Evolutionary conservation across 2,797 vertebrate species (phyloP).

Genomic region (Xenopus petersii): DNA sequence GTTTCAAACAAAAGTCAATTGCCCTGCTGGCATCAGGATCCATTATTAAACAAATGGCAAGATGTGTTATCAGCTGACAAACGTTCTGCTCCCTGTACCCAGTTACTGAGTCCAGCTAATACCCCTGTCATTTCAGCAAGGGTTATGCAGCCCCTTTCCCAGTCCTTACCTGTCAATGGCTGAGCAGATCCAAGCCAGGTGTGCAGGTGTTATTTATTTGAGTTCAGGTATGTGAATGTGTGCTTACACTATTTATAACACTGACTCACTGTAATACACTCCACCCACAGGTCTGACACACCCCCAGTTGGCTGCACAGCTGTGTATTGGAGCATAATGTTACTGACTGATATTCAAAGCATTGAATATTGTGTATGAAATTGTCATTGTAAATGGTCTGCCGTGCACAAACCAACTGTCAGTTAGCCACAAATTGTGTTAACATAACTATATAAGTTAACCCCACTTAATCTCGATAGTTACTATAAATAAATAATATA

Average conservation of each 20-base stretch:
- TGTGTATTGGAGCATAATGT: background rate
- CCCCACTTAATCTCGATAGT: too few relatives aligned
- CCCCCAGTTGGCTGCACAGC: conserved; percentile 10
- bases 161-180: conserved; percentile 36
- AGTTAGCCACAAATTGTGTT: too few relatives aligned
- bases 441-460: too few relatives aligned
- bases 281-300: conserved; percentile 33
- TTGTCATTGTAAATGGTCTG: too few relatives aligned
- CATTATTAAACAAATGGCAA: background rate
- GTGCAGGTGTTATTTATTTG: conserved; percentile 23
- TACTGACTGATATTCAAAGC: background rate
- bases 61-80: background rate
- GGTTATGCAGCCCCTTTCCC: background rate
- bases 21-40: background rate
- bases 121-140: background rate
- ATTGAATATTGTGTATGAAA: background rate
- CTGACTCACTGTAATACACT: conserved; percentile 40
- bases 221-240: conserved; percentile 35
- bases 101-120: background rate
- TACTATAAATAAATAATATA: too few relatives aligned
- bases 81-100: background rate
- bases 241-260: conserved; percentile 23
- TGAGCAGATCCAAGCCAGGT: conserved; percentile 37
- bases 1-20: background rate
- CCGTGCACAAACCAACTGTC: too few relatives aligned